Evolutionary conservation across 2,797 vertebrate genomes (phyloP), one percentile per base, ranked within the genome.

Genomic region (Melanotaenia nigrans): DNA sequence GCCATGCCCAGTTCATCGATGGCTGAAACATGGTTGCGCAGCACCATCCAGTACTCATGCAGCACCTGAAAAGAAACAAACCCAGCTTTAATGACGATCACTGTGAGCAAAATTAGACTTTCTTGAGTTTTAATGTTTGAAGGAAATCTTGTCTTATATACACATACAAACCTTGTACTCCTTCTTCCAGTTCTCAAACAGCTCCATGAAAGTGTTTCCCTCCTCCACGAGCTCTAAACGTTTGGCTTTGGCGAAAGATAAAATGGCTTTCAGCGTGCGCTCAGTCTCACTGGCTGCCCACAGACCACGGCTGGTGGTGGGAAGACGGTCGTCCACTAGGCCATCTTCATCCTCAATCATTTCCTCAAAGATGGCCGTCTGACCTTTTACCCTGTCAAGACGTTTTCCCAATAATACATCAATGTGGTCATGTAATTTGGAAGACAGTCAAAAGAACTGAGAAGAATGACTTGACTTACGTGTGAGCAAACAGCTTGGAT

Each of bases 271-370:
- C 77, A 99, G 92, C 0, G 96, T 95, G 25, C 97, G 95, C 78
- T 99, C 98, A 0, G 94, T 97, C 92, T 99, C 98, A 71, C 98
- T 99, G 80, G 95, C 85, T 0, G 97, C 97, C 97, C 98, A 98
- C 18, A 99, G 94, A 16, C 98, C 98, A 53, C 98, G 93, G 81
- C 95, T 98, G 42, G 98, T 99, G 47, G 97, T 98, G 63, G 98
- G 97, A 9, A 96, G 93, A 28, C 97, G 95, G 81, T 99, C 98
- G 71, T 99, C 98, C 16, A 99, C 95, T 10, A 99, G 91, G 1
- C 97, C 97, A 56, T 99, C 98, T 74, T 99, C 97, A 33, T 99
- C 98, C 89, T 99, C 98, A 65, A 99, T 99, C 98, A 99, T 99
- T 87, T 99, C 98, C 73, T 99, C 98, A 78, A 99, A 99, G 87